Evolutionary conservation across 1,140 invertebrate species (phyloP).

Genomic region (Pseudomyrmex cubaensis): DNA sequence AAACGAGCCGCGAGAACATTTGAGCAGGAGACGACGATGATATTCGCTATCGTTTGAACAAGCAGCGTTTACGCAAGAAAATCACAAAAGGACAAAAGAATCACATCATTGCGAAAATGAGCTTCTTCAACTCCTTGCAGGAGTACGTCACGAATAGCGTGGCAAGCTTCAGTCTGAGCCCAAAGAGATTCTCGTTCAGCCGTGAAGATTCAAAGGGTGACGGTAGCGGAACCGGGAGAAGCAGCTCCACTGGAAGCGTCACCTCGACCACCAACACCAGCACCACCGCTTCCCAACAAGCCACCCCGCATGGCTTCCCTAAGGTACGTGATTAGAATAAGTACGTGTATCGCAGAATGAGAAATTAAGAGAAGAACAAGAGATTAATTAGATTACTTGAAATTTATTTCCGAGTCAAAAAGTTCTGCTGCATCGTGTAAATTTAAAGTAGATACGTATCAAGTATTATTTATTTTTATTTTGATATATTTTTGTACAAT

Average conservation of each 20-base stretch:
- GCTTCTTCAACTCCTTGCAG: constrained; percentile 92
- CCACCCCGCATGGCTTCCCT: constrained; percentile 79
- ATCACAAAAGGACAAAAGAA: not conserved
- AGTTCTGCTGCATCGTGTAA: no score
- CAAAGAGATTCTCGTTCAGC: constrained; percentile 90
- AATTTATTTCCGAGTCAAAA: no score
- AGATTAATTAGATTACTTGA: no score
- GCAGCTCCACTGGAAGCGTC: constrained; percentile 77
- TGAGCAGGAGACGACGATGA: constrained; percentile 33
- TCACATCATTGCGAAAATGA: constrained; percentile 86
- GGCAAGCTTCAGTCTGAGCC: constrained; percentile 90
- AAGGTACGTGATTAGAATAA: constrained; percentile 73
- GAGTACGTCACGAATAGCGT: constrained; percentile 92
- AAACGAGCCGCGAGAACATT: not conserved
- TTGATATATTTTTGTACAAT: no score
- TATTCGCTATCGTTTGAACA: constrained; percentile 11
- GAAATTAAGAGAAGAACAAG: not conserved
- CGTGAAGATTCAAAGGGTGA: constrained; percentile 86
- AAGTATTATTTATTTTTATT: no score
- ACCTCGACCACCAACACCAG: constrained; percentile 79
- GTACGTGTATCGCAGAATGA: no score
- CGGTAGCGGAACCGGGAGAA: constrained; percentile 74
- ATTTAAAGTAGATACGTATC: no score
- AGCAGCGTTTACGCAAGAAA: not conserved
- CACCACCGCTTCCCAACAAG: constrained; percentile 74